Base-by-base conservation (phyloP, 2,888 invertebrate species). In the Lasioglossum zephyrum region DNA sequence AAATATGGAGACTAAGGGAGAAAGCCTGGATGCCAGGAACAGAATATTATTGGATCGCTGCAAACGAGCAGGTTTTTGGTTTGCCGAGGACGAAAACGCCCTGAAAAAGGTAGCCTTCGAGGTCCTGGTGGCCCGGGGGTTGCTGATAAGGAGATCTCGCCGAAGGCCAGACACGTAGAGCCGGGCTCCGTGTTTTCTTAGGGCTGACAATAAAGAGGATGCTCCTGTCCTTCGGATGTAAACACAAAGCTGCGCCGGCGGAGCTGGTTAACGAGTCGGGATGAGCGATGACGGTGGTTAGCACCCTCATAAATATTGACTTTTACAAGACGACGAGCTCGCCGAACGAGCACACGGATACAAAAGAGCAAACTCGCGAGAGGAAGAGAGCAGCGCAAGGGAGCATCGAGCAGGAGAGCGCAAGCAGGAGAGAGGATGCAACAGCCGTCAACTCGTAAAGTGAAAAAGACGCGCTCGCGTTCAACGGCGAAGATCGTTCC, bases 281-380 rank as follows among this genome's bases (percentile, higher is more conserved):
- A 93, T 93, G 93, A 93, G 92, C 92, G 93, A 93, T 93, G 94
- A 93, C 92, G 93, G 92, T 93, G 93, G 92, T 93, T 93, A 92
- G 93, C 92, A 92, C 90, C 92, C 93, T 93, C 94, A 92, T 94
- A 94, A 94, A 94, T 94, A 94, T 94, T 93, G 92, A 92, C 93
- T 92, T 92, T 91, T 92, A 90, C 93, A 92, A 92, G 92, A 89
- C 88, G 90, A 89, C 69, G 87, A 44, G 78, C 78, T 44, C 36
- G 70, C 73, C 53, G 70, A 69, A 66, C 69, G 86, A 72, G 26
- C 18, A 13, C 60, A 3, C 53, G 8, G 53, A 31, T 22, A 22
- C 53, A 53, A 53, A 53, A 53, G 53, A 53, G 53, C 9, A 53
- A 53, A 53, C 22, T 26, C 4, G 60, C n/a, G 60, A 26, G 60